A percentile compares a stretch with the other conserved stretches of the same genome.
Evolutionary conservation across 2,113 vertebrate species (phyloP).

Genomic region (Nycticorax nycticorax): DNA sequence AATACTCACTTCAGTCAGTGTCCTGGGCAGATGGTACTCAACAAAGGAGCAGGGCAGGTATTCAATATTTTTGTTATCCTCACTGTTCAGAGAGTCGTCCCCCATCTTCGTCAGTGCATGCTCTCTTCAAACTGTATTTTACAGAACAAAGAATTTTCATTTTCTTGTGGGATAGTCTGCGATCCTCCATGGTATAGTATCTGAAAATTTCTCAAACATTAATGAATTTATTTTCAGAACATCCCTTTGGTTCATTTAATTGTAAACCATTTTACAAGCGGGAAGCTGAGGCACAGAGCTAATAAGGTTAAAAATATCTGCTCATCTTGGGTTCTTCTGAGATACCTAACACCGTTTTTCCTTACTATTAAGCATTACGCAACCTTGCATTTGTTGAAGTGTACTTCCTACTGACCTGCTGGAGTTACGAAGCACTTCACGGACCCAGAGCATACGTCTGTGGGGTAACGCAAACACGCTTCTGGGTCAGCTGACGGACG

Average conservation of each 20-base stretch:
- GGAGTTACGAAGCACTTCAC: constrained; percentile 36
- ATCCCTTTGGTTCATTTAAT: constrained; percentile 55
- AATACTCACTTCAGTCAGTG: background rate
- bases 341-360: constrained; percentile 3
- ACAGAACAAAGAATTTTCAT: constrained; percentile 12
- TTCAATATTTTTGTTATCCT: background rate
- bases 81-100: background rate
- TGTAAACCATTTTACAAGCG: constrained; percentile 56
- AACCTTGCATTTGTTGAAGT: constrained; percentile 29
- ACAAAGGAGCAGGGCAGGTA: background rate
- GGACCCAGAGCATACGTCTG: constrained; percentile 55
- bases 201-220: constrained; percentile 45
- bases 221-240: constrained; percentile 66
- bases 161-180: constrained; percentile 12
- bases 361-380: constrained; percentile 2
- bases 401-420: constrained; percentile 55
- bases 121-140: background rate
- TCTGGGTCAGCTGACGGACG: constrained; percentile 25
- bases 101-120: background rate
- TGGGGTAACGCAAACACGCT: constrained; percentile 28
- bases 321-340: constrained; percentile 35
- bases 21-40: background rate
- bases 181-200: constrained; percentile 14
- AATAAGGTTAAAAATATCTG: constrained; percentile 67
- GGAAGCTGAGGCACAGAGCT: constrained; percentile 66